phyloP scores from a whole-genome alignment of 2,888 invertebrate genomes.

The Lithodes maja region DNA sequence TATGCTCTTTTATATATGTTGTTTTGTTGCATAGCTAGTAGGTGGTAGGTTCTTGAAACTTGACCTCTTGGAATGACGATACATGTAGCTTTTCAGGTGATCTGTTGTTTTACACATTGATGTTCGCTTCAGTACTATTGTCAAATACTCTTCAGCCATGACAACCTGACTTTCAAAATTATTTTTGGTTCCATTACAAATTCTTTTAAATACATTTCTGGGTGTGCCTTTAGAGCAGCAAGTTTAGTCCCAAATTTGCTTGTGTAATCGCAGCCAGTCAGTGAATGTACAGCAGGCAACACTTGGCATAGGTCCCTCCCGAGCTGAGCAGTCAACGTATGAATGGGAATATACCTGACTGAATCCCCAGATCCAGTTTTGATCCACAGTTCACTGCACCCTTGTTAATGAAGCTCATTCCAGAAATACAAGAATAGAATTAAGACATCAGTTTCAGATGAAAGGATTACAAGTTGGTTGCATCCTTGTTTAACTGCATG shows the following conservation, averaged over 20 bases:
- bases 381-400: background rate
- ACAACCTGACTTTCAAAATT: background rate
- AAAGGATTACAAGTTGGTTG: constrained; percentile 21
- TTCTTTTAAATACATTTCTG: constrained; percentile 5
- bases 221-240: constrained; percentile 13
- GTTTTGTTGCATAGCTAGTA: constrained; percentile 24
- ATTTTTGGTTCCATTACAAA: constrained; percentile 17
- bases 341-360: constrained; percentile 21
- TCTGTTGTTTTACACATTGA: background rate
- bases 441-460: constrained; percentile 18
- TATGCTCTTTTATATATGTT: constrained; percentile 6
- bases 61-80: background rate
- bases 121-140: background rate
- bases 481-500: constrained; percentile 15
- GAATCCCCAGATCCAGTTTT: constrained; percentile 28
- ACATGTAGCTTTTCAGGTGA: constrained; percentile 16
- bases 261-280: constrained; percentile 27
- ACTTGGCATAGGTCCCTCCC: constrained; percentile 20
- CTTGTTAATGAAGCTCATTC: constrained; percentile 5
- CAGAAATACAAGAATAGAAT: constrained; percentile 10
- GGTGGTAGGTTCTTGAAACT: constrained; percentile 13
- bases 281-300: constrained; percentile 11
- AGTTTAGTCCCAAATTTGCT: constrained; percentile 6
- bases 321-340: constrained; percentile 2
- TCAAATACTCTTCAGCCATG: constrained; percentile 2